Base-by-base conservation (phyloP, 1,140 invertebrate species). In the Eriosoma lanigerum region DNA sequence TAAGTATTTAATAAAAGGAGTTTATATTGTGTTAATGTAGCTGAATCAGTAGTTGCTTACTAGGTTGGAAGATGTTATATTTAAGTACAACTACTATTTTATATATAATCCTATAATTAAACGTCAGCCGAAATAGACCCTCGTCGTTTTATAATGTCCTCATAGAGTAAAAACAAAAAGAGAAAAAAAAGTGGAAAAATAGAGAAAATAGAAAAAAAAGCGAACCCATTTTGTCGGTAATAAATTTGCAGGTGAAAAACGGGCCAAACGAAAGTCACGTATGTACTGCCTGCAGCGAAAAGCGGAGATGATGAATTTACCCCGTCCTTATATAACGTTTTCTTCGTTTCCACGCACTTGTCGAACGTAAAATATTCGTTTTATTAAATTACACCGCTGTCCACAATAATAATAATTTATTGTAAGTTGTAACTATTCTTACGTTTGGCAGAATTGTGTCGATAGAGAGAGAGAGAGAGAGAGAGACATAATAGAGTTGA, bases 201-300 rank as follows among this genome's bases (percentile, higher is more conserved):
- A 44, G n/a, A 38, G 52, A 56, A 46, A 44, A 29, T 21, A 75
- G 29, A 38, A 58, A 75, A 58, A 75, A 73, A 76, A 8, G 60
- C 24, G n/a, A 44, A 75, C 48, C 29, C 72, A 58, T 75, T 54
- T 76, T n/a, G 73, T 17, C 21, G 73, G 38, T 60, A 76, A 76
- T 76, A 76, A 76, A 76, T 58, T 76, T 60, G 15, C 73, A 60
- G 73, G 73, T 76, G 52, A 58, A 76, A 76, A 76, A 46, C n/a
- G 52, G 21, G 56, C 29, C 50, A 15, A 56, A 52, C 32, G 29
- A 76, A 76, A 76, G 73, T 76, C 73, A 76, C 73, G 73, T n/a
- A n/a, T n/a, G n/a, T 76, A 75, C 54, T 54, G 52, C 52, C 26
- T n/a, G 72, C 6, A 58, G 54, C 24, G 72, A 75, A 68, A 38